Evolutionary conservation across 2,888 invertebrate genomes (phyloP).

Genomic region (Andrena minutula): DNA sequence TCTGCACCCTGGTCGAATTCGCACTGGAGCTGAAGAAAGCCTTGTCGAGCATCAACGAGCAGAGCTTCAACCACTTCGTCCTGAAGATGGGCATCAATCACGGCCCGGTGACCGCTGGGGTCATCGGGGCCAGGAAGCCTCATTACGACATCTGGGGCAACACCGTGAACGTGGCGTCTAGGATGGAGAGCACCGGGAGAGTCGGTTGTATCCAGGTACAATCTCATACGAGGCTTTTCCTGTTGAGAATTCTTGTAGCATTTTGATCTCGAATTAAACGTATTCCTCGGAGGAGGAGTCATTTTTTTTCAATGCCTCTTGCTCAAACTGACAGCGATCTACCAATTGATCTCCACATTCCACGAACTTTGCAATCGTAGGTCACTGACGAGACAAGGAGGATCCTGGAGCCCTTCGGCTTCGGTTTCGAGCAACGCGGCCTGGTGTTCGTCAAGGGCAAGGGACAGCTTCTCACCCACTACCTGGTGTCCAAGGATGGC

Average conservation of each 20-base stretch:
- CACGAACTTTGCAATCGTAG: conserved; percentile 85
- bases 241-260: too few relatives aligned
- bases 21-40: conserved; percentile 95
- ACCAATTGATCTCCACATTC: background rate
- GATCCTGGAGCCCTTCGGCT: conserved; percentile 95
- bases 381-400: conserved; percentile 97
- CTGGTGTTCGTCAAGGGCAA: conserved; percentile 98
- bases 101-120: conserved; percentile 97
- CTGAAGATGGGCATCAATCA: conserved; percentile 98
- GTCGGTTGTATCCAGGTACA: conserved; percentile 96
- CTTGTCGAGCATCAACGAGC: conserved; percentile 96
- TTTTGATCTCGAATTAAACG: too few relatives aligned
- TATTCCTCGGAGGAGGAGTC: too few relatives aligned
- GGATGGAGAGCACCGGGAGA: conserved; percentile 99
- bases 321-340: too few relatives aligned
- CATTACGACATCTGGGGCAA: conserved; percentile 99
- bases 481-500: conserved; percentile 88
- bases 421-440: conserved; percentile 97
- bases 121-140: conserved; percentile 97
- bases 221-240: too few relatives aligned
- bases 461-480: conserved; percentile 98
- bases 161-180: conserved; percentile 97
- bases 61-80: conserved; percentile 97
- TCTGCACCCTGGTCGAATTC: conserved; percentile 94
- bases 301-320: too few relatives aligned